Conservation (phyloP, 2,888 invertebrate genomes). For the Emmelina monodactyla region DNA sequence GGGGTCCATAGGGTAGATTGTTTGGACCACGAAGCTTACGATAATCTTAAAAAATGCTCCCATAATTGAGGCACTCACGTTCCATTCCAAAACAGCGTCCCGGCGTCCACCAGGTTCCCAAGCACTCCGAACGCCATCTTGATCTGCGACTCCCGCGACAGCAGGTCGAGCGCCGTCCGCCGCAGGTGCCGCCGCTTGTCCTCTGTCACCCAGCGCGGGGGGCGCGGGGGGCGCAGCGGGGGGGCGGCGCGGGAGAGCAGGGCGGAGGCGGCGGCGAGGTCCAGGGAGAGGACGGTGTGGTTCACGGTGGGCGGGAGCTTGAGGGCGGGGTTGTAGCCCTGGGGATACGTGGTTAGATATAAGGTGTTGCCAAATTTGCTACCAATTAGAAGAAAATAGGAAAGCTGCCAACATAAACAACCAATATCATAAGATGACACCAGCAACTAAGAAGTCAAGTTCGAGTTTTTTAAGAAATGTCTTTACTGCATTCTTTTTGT, state of each 20-base stretch:
- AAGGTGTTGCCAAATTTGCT: background rate
- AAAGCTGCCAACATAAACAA: no score
- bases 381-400: background rate
- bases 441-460: no score
- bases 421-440: no score
- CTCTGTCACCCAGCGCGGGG: constrained; percentile 41
- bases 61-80: constrained; percentile 26
- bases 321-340: constrained; percentile 39
- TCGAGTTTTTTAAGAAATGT: no score
- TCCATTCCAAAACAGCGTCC: constrained; percentile 46
- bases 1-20: no score
- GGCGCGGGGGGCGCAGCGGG: constrained; percentile 29
- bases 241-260: constrained; percentile 23
- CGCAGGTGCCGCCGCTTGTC: constrained; percentile 28
- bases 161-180: constrained; percentile 22
- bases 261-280: constrained; percentile 26
- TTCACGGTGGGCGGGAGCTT: constrained; percentile 31
- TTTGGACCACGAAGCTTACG: no score
- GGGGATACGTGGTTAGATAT: constrained; percentile 13
- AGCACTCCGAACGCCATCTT: constrained; percentile 41
- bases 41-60: background rate
- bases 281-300: constrained; percentile 27
- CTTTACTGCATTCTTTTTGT: no score
- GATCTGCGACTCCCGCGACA: constrained; percentile 38
- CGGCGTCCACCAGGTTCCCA: constrained; percentile 44